Evolutionary conservation across 2,797 vertebrate genomes (phyloP), one percentile per base, ranked within the genome.

Genomic region (Malacoraja senta): DNA sequence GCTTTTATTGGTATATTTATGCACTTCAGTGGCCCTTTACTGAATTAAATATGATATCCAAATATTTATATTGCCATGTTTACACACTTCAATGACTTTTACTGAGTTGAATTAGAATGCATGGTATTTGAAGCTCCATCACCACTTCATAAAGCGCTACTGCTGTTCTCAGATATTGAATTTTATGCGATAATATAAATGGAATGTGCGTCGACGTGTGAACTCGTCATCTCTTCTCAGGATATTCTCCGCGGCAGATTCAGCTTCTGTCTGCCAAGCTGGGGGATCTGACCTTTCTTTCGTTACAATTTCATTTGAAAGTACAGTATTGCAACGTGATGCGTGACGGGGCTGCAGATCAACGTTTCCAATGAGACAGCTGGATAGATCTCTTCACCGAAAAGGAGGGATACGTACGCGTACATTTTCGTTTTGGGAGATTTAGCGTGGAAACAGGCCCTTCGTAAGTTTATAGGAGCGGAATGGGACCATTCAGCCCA

Each of bases 121-220:
- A 6, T 83, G 81, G 29, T 53, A 61, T 61, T 84, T 84, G 24
- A 1, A 10, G 44, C 53, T 78, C n/a, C 17, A 35, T 35, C 77
- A 15, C 8, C 26, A 53, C 44, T 29, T 63, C 81, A n/a, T 26
- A 29, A 61, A 10, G 29, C 12, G 29, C 24, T 4, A 29, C 81
- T 61, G 81, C 81, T 84, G 53, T 84, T 84, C 53, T 61, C 15
- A 29, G 53, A 32, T 88, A n/a, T 65, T 88, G 84, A 65, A 32
- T 88, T 88, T 88, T 88, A 86, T 32, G 32, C 7, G 32, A 79
- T 79, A 86, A 86, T 65, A 32, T 88, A 88, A 35, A 1, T 88
- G 15, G 35, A 88, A 88, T 65, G 13, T 86, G 83, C 6, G 10
- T 13, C n/a, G 13, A 86, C n/a, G 83, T 65, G 61, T 15, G 8